Conservation (phyloP, 2,113 vertebrate species). For the Oryzias celebensis region DNA sequence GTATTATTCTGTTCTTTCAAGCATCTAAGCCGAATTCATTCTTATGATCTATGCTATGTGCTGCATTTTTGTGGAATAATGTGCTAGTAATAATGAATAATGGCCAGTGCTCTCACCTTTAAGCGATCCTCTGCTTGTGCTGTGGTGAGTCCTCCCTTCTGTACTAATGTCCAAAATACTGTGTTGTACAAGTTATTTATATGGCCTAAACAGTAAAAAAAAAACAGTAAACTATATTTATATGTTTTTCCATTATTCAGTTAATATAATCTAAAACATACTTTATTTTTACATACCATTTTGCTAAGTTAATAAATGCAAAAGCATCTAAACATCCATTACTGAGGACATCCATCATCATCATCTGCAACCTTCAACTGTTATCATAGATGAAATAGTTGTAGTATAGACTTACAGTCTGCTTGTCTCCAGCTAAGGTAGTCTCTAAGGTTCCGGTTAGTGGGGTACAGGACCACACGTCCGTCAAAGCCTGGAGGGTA, state of each 20-base stretch:
- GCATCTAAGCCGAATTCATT: too few species aligned
- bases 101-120: conserved; percentile 72
- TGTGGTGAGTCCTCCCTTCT: conserved; percentile 86
- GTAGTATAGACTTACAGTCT: conserved; percentile 84
- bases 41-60: too few species aligned
- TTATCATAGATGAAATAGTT: too few species aligned
- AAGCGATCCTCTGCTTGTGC: conserved; percentile 85
- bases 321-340: too few species aligned
- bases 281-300: background rate
- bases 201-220: conserved; percentile 79
- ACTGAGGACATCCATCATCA: too few species aligned
- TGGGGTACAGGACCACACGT: conserved; percentile 92
- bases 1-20: too few species aligned
- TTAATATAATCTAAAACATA: background rate
- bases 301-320: too few species aligned
- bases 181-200: conserved; percentile 98
- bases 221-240: background rate
- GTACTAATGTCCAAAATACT: conserved; percentile 92
- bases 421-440: conserved; percentile 98
- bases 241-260: background rate
- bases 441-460: conserved; percentile 89
- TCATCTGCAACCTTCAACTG: too few species aligned
- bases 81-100: too few species aligned
- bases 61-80: too few species aligned
- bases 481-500: conserved; percentile 96